These are phyloP conservation scores for Nyctibius grandis DNA, from an alignment of 2,797 vertebrate genomes.

Conservation along the genomic window DNA sequence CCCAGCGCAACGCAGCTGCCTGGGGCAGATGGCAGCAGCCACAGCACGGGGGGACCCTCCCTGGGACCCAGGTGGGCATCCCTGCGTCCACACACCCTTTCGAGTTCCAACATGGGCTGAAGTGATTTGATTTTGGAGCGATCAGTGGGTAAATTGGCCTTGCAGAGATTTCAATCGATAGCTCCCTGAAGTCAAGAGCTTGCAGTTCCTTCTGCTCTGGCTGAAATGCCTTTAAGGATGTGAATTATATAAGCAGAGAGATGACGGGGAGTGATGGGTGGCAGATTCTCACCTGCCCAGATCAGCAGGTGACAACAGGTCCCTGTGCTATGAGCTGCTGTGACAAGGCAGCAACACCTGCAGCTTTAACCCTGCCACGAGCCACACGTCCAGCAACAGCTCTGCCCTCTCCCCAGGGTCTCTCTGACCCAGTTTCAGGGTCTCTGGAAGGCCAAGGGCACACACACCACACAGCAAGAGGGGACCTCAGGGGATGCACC, in stretches of 20 bases:
- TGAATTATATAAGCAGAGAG: not conserved
- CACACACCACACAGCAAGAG: accelerated
- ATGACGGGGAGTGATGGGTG: not conserved
- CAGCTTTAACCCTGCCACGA: not conserved
- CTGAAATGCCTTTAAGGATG: not conserved
- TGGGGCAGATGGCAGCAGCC: not conserved
- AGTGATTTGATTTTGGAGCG: not conserved
- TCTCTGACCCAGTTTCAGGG: not conserved
- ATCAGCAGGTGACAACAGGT: not conserved
- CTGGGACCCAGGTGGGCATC: not conserved
- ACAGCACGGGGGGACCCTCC: accelerated
- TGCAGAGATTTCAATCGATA: not conserved
- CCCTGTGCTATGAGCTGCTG: not conserved
- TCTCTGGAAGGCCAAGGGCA: not conserved
- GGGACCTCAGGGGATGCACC: not conserved
- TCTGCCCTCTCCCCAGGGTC: not conserved
- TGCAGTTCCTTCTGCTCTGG: not conserved
- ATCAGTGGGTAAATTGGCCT: not conserved
- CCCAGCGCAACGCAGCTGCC: not conserved
- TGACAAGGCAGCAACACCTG: not conserved
- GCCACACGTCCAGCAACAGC: not conserved
- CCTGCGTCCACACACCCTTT: not conserved
- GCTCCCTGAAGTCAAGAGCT: not conserved
- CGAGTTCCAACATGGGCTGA: not conserved
- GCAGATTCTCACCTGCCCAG: not conserved